Base-by-base conservation (phyloP, 64 coral and sea anemone species). In the Acropora yongei region DNA sequence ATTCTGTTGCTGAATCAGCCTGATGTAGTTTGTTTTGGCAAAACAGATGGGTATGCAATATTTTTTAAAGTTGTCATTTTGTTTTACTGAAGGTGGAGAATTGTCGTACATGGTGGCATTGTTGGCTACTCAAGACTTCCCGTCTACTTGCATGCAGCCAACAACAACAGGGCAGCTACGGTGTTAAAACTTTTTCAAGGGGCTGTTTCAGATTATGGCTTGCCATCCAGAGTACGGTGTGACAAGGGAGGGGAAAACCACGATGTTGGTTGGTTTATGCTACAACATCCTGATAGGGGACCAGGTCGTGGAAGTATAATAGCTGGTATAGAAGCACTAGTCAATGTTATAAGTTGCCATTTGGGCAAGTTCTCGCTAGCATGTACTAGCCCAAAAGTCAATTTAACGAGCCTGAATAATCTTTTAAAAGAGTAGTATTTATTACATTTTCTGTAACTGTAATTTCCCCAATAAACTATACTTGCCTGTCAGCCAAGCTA, bases 231-330 rank as follows among this genome's bases (percentile, higher is more conserved):
- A 11, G 78, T 90, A 2, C 7, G 89, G 16, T 80, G 57, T 3
- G 50, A 90, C 45, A 90, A 90, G 14, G 89, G 89, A 40, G 89
- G 78, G 11, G 89, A 90, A 72, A 82, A 90, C 57, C 63, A 74
- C 41, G 67, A 90, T 72, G 89, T 81, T 8, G 68, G 58, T 2
- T 16, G 3, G 44, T 68, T 49, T 41, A 90, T 90, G 78, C 46
- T 90, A 69, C 72, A 8, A 1, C 89, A 91, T 91, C 44, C 49
- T 58, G 43, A 51, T 19, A 60, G 89, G 68, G 89, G 89, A 44
- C 79, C 79, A 75, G 68, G 78, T 3, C 42, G 69, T 10, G 89
- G 89, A 57, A 91, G 89, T 45, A 91, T 91, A 50, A 83, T 91
- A 11, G 61, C 89, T 41, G 89, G 89, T 82, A 75, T 7, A 12